phyloP scores from a whole-genome alignment of 2,113 vertebrate species.

The Promerops cafer region DNA sequence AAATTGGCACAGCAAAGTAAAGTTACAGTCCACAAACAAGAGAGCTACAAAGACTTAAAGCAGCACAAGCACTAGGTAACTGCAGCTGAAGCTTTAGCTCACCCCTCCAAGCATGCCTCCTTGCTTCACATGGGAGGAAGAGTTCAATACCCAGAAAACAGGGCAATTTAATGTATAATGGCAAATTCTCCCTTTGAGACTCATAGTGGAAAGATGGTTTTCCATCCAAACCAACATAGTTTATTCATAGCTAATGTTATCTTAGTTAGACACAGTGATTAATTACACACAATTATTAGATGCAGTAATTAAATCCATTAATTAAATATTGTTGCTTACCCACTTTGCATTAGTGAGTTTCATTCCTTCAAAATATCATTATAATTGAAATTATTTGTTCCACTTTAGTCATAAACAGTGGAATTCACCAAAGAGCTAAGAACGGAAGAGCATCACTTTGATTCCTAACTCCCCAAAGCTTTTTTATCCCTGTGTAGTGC shows the following conservation, averaged over 20 bases:
- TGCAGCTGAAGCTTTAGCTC: neutral
- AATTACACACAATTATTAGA: constrained; percentile 18
- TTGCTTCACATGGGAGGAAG: neutral
- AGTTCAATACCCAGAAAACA: neutral
- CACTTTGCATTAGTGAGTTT: neutral
- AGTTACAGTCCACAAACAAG: neutral
- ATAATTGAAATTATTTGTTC: constrained; percentile 12
- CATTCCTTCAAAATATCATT: neutral
- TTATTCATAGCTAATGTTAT: neutral
- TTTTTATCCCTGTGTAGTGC: neutral
- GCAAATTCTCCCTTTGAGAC: neutral
- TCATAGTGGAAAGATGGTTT: neutral
- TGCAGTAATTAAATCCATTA: constrained; percentile 23
- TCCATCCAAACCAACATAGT: neutral
- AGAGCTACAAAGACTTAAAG: neutral
- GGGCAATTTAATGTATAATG: neutral
- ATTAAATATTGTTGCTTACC: constrained; percentile 14
- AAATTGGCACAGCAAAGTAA: neutral
- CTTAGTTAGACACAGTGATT: constrained; percentile 22
- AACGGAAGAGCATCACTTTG: neutral
- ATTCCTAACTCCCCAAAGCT: neutral
- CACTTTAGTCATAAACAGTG: neutral
- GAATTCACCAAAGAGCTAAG: neutral
- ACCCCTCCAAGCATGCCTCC: neutral
- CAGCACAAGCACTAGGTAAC: neutral